Conservation (phyloP, 1,140 invertebrate species). For the Liolophura sinensis region DNA sequence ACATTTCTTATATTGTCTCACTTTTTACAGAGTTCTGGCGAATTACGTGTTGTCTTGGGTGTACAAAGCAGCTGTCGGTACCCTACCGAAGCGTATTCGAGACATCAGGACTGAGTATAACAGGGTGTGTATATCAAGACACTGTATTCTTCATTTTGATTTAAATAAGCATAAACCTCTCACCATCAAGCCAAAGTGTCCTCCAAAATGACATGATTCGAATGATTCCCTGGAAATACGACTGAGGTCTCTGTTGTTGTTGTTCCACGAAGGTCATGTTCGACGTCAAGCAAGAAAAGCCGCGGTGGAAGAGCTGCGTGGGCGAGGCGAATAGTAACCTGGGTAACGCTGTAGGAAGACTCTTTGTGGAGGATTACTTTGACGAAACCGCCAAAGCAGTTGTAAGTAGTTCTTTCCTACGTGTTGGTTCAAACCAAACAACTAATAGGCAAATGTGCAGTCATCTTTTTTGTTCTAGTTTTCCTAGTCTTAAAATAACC, state of each 20-base stretch:
- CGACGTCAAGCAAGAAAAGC: slow-evolving; percentile 6
- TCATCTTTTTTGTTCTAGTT: too few relatives aligned
- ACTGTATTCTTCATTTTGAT: too few relatives aligned
- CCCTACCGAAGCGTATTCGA: neutral
- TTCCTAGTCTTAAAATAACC: too few relatives aligned
- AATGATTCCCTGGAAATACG: too few relatives aligned
- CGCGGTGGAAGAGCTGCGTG: slow-evolving; percentile 25
- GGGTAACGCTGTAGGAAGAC: slow-evolving; percentile 18
- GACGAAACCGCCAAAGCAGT: slow-evolving; percentile 15
- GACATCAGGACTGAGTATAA: neutral
- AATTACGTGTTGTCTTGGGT: neutral
- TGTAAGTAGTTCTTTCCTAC: slow-evolving; percentile 14
- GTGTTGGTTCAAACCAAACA: neutral
- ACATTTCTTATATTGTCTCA: too few relatives aligned
- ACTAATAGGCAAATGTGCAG: too few relatives aligned
- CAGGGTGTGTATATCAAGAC: neutral
- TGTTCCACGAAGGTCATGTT: slow-evolving; percentile 9
- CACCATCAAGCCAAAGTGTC: too few relatives aligned
- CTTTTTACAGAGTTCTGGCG: neutral
- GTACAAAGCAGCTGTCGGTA: too few relatives aligned
- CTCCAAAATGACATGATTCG: too few relatives aligned
- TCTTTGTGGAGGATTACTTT: slow-evolving; percentile 24
- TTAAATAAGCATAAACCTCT: too few relatives aligned
- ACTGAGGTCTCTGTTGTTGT: too few relatives aligned
- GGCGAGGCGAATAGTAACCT: slow-evolving; percentile 7